Evolutionary conservation across 2,888 invertebrate species (phyloP), one percentile per base, ranked within the genome.

Genomic region (Drosophila subsilvestris): DNA sequence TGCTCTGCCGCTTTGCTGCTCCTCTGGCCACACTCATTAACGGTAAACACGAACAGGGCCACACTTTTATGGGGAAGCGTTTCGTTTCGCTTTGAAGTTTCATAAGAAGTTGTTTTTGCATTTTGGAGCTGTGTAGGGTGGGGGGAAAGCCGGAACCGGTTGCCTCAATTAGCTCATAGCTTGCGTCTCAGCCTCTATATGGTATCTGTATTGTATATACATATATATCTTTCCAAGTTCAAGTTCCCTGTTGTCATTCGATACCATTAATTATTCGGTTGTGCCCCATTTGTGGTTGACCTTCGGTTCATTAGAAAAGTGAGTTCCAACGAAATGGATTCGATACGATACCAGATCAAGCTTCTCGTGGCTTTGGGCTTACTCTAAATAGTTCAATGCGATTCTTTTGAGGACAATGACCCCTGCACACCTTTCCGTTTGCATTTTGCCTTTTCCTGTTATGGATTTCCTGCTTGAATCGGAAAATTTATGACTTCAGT

Each of bases 211-310:
- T 12, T 10, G 32, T 37, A 14, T 37, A 14, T 29, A 42, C 44
- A 29, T 22, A n/a, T 51, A 49, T 60, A 22, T 44, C 20, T n/a
- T 29, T 27, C 25, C 57, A 48, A 56, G 56, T 58, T 63, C 48
- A 63, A 65, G 61, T 62, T 54, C 68, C 73, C 62, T 71, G 70
- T 50, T 80, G 86, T 80, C 84, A 83, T 68, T 58, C 45, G 53
- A 51, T 14, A 42, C 45, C 67, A 78, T 78, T 83, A 86, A 73
- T 78, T 75, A 73, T 69, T 48, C 44, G 56, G 48, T 42, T 50
- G 14, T 78, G 57, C 65, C 79, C 47, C 76, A 78, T 82, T 78
- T 74, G 80, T 48, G 68, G 79, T 59, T 71, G 84, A 80, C 81
- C 81, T 82, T 82, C 65, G 70, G 63, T 71, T 71, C 53, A 75